Conservation (phyloP, 1,140 invertebrate species). For the Dendrolimus punctatus region DNA sequence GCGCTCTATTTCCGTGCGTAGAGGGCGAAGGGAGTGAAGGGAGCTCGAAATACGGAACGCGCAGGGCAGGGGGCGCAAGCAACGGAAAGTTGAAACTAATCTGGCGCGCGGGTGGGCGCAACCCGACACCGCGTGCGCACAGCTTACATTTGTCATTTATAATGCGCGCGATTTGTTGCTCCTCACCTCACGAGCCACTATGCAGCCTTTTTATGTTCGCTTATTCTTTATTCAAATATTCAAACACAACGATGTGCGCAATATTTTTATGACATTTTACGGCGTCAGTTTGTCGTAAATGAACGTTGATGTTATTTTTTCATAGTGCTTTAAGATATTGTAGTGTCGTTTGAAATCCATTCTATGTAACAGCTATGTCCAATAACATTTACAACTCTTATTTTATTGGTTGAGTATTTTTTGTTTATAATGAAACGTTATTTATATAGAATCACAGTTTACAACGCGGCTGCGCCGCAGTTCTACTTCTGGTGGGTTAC, state of each 20-base stretch:
- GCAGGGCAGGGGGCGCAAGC: constrained; percentile 29
- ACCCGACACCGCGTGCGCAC: constrained; percentile 56
- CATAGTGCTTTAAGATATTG: constrained; percentile 1
- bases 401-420: no score
- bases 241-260: constrained; percentile 31
- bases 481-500: no score
- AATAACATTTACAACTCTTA: no score
- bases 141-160: constrained; percentile 69
- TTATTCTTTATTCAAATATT: constrained; percentile 64
- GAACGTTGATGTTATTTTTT: constrained; percentile 25
- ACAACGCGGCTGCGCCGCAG: no score
- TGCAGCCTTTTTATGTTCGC: constrained; percentile 51
- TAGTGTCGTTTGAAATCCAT: no score
- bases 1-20: constrained; percentile 46
- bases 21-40: background rate
- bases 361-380: no score
- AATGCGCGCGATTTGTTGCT: constrained; percentile 69
- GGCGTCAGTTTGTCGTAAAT: constrained; percentile 27
- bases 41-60: background rate
- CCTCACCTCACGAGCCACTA: constrained; percentile 24
- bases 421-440: no score
- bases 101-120: constrained; percentile 65
- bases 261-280: constrained; percentile 50
- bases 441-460: no score
- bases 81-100: constrained; percentile 68